Conservation (phyloP, 2,113 vertebrate species). For the Prietella phreatophila region DNA sequence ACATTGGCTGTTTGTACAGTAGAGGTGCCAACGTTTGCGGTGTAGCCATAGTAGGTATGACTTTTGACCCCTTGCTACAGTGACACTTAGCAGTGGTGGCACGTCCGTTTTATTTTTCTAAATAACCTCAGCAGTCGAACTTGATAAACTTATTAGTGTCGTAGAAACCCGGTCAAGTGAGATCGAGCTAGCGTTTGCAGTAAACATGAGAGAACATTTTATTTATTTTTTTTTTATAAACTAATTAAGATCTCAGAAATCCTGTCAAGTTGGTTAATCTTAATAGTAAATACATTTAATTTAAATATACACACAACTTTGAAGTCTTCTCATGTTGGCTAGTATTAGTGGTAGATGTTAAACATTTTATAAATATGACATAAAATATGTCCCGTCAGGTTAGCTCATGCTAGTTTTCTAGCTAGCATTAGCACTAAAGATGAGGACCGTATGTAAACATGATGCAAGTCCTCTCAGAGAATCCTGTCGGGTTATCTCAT, state of each 20-base stretch:
- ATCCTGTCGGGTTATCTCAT: not conserved
- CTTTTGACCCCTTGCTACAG: not conserved
- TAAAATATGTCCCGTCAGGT: not conserved
- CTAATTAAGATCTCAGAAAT: not conserved
- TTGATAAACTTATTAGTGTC: not conserved
- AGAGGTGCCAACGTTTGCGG: too few species aligned
- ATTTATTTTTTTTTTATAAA: not conserved
- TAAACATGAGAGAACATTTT: not conserved
- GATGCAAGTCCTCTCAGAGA: not conserved
- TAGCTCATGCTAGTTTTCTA: not conserved
- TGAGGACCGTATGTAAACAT: not conserved
- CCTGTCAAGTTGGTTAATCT: not conserved
- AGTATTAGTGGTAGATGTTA: too few species aligned
- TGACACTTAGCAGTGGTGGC: not conserved
- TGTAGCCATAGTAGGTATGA: not conserved
- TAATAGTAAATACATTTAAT: too few species aligned
- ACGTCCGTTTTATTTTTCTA: not conserved
- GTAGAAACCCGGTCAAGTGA: not conserved
- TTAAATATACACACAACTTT: too few species aligned
- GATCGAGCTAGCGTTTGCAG: not conserved
- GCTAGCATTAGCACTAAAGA: not conserved
- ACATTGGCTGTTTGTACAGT: not conserved
- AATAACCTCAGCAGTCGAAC: not conserved
- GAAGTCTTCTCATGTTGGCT: not conserved
- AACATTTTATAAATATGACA: not conserved